Evolutionary conservation across 2,888 invertebrate genomes (phyloP), one percentile per base, ranked within the genome.

Genomic region (Chouioia cunea): DNA sequence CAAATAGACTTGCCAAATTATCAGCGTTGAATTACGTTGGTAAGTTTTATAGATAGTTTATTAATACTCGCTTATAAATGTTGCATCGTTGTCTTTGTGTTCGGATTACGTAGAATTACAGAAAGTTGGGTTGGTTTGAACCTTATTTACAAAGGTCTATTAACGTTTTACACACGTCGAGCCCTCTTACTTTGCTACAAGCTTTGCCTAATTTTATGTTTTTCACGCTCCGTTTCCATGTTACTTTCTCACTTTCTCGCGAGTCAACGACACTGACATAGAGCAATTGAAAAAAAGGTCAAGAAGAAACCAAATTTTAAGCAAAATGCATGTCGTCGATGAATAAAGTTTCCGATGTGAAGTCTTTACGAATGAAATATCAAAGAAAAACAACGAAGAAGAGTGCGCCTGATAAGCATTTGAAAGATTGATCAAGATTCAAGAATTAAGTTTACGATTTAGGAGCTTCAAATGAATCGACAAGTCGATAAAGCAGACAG

Each of bases 311-410:
- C 15, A 27, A 36, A 36, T 10, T 36, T 36, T 12, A 36, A 44
- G 27, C 20, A 22, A 56, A 15, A 47, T 56, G 58, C 46, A 36
- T 64, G 57, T 60, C 36, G 53, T 50, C 16, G n/a, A 47, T 57
- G 69, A 68, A 76, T 77, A 75, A 77, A 76, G 73, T 77, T 79
- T 76, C 76, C 73, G 75, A 74, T 77, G 77, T 79, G 71, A 70
- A 75, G 75, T 77, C 72, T 70, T 73, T 70, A 4, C 36, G 12
- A 10, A 36, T 12, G 36, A 36, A 12, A 10, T 36, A 36, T 36
- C 6, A 10, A 14, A 23, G 20, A 63, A 50, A 62, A 69, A 69
- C 50, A 69, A 63, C 52, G 52, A 47, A 22, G 57, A 57, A n/a
- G n/a, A n/a, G n/a, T n/a, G n/a, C n/a, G n/a, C n/a, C n/a, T n/a